Evolutionary conservation across 2,888 invertebrate genomes (phyloP), one percentile per base, ranked within the genome.

Genomic region (Margaritifera margaritifera): DNA sequence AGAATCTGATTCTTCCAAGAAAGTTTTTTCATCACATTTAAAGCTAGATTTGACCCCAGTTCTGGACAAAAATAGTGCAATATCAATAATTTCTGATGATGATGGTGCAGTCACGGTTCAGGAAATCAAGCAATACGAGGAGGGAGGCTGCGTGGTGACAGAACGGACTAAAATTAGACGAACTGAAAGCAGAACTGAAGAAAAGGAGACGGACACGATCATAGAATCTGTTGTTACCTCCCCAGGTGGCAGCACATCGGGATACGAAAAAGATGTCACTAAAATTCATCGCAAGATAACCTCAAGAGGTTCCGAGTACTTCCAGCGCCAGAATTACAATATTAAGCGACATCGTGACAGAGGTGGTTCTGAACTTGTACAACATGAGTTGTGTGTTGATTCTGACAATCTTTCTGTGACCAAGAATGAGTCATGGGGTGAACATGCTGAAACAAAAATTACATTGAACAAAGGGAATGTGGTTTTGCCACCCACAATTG

Each of bases 231-330:
- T 72, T 62, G 66, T 80, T 52, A 75, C 75, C 24, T 80, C 84
- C 20, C 84, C 84, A 53, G 77, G 79, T 54, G 84, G 84, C 2
- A 77, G 74, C 15, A 72, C 80, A 51, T 66, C 77, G 42, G 71
- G 79, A 24, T 76, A 81, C 61, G 83, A 83, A 62, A 80, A 80
- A 67, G 85, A 84, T 66, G 80, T 83, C 27, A 79, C 83, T 25
- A 80, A 81, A 59, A 82, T 84, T 8, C 78, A 79, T 31, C 77
- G 79, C 54, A 83, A 81, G 70, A 60, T 85, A 50, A 86, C 85
- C 19, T 79, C 82, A 15, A 72, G 84, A 42, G 86, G 86, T 8
- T 85, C 85, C 2, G 79, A 84, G 61, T 86, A 86, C 69, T 84
- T 80, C 63, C 74, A 80, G 53, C 71, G 81, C 25, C 83, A 80